Conservation (phyloP, 2,113 vertebrate species). For the Orientallactaga bullata region DNA sequence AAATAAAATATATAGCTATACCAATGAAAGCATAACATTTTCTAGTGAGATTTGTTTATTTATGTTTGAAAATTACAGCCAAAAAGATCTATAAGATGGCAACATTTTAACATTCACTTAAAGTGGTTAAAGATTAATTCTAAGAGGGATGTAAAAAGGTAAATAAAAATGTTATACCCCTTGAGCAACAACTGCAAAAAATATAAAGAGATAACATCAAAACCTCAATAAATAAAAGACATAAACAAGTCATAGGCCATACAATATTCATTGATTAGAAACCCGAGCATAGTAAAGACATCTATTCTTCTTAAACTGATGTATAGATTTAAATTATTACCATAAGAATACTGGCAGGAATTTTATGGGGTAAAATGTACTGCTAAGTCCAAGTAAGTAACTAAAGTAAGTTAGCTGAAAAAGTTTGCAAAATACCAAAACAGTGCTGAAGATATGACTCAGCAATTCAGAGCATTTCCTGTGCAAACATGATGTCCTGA, state of each 20-base stretch:
- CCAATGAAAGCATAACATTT: constrained; percentile 36
- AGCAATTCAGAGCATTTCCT: too few relatives aligned
- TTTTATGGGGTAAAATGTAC: constrained; percentile 12
- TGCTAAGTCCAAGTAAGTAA: background rate
- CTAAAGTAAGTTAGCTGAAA: background rate
- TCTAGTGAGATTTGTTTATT: background rate
- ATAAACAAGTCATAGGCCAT: background rate
- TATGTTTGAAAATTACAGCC: background rate
- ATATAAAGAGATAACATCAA: background rate
- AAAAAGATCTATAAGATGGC: background rate
- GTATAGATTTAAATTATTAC: constrained; percentile 7
- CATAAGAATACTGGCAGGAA: constrained; percentile 10
- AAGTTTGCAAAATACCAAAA: background rate
- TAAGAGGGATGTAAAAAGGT: constrained; percentile 15
- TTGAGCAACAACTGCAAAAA: background rate
- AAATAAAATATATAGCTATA: background rate
- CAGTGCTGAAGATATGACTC: too few relatives aligned
- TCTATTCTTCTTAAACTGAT: background rate
- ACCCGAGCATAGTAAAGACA: background rate
- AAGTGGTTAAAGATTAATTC: constrained; percentile 36
- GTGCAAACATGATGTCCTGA: too few relatives aligned
- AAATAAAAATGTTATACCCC: background rate
- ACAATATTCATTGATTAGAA: background rate
- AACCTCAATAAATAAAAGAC: background rate
- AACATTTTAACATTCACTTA: background rate